Percentiles rank a stretch among this genome's conserved stretches.
Conservation (phyloP, 2,797 vertebrate species). For the Xiphorhynchus erythropygius region DNA sequence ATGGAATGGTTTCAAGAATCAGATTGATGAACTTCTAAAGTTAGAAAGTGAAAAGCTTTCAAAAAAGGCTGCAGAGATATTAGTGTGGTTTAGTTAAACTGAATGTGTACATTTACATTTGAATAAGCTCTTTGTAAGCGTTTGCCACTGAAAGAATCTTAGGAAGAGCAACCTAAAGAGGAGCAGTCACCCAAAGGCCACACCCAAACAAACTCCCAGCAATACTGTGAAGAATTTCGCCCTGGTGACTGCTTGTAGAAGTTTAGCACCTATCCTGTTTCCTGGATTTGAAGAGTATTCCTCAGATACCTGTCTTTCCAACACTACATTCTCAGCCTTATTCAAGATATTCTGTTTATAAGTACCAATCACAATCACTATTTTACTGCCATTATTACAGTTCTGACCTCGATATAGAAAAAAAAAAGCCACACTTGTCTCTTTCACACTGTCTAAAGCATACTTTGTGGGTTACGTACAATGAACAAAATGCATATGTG, state of each 20-base stretch:
- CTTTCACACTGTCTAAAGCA: not conserved
- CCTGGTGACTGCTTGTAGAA: rapidly evolving
- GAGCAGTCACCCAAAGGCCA: not conserved
- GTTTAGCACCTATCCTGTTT: not conserved
- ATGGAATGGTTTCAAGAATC: not conserved
- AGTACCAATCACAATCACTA: not conserved
- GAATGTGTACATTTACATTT: not conserved
- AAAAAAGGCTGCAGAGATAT: not conserved
- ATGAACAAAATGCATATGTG: not conserved
- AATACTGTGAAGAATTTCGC: not conserved
- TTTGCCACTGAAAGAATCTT: not conserved
- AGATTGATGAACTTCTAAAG: not conserved
- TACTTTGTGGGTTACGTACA: not conserved
- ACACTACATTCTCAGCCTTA: not conserved
- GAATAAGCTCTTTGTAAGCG: not conserved
- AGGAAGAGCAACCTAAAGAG: not conserved
- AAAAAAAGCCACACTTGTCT: not conserved
- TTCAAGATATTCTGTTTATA: not conserved
- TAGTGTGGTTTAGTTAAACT: not conserved
- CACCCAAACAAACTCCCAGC: not conserved
- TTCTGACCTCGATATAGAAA: not conserved
- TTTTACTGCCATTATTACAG: not conserved
- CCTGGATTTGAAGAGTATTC: not conserved
- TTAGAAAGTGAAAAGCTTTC: not conserved
- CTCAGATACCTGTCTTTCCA: not conserved